Base-by-base conservation (phyloP, 53 echinoderm and acorn worm genomes). In the Echinarachnius parma region DNA sequence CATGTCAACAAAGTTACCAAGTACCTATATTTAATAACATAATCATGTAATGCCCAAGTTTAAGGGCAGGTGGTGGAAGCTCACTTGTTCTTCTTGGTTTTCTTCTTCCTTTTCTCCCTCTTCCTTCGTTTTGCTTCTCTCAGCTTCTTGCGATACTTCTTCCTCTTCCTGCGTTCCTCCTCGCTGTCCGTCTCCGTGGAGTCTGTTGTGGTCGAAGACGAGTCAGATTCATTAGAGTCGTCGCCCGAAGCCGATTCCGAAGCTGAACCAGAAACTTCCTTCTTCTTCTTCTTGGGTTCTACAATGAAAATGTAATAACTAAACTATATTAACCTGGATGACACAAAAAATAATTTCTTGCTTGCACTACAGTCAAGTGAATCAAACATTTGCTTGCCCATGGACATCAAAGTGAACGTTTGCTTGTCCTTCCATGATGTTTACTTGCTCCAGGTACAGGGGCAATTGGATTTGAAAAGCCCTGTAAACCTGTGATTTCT, bases 121-220 rank as follows among this genome's bases (percentile, higher is more conserved):
- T 81, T 86, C 49, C 65, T 53, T 16, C 78, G 75, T 62, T 78
- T 84, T 22, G 64, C 59, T 39, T 78, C 64, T 59, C 89, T 78
- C 82, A 76, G 78, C 46, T 86, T 77, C 37, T 59, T 71, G 36
- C 90, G 86, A 37, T 87, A 83, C 80, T 81, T 94, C 56, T 84
- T 90, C 82, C 82, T 87, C 68, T 76, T 79, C 53, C 66, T 68
- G 37, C 82, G 62, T 44, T 87, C 90, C 26, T 87, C 87, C 48
- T 87, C 87, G 58, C 89, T 92, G 64, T 88, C 88, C 28, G 88
- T 86, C 31, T 85, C 88, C 0, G 92, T 84, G 29, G 88, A 84
- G 28, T 77, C 71, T 1, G 78, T 53, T 36, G 78, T 53, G 56
- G 78, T 64, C 3, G 77, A 56, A 20, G 69, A 61, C 28, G 65